Base-by-base conservation (phyloP, 2,797 vertebrate species). In the Pseudopleuronectes americanus region DNA sequence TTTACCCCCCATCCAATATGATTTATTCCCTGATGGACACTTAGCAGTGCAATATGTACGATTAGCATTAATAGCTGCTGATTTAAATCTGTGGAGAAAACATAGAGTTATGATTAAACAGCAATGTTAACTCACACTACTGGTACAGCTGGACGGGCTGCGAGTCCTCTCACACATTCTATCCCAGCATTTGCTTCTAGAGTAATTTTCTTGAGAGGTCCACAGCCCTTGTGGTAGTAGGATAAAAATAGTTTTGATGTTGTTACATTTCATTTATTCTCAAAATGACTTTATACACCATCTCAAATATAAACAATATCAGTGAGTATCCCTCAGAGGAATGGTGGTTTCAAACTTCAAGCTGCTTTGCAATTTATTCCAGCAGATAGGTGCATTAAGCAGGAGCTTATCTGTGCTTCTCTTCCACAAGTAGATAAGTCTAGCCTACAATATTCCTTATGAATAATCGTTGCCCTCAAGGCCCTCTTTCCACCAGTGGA, bases 391-490 rank as follows among this genome's bases (percentile, higher is more conserved):
- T 74, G 71, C 71, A 80, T 80, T 71, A 78, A 76, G 76, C 67
- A 67, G 47, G 7, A 61, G 64, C 41, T 54, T 79, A 77, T 76
- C 76, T 74, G 57, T 41, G 64, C 74, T 64, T 55, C 62, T 85
- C 31, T 83, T 17, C 41, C 54, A 63, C 58, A 55, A 77, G 70
- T 71, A 70, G 81, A 83, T 77, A 77, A 72, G 58, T 85, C 49
- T 69, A 69, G 57, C 49, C 68, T 74, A 47, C 61, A 72, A 59
- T 54, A 69, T 79, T 66, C 38, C 75, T 90, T 69, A 77, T 86
- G 78, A 89, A 83, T 83, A 88, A 87, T 87, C 75, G 21, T 71
- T 83, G 77, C 71, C 72, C 81, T 75, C 21, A 54, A 84, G 80
- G 84, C 77, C 74, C 70, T 45, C 64, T 69, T 81, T 71, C 48